A percentile compares a stretch with the other conserved stretches of the same genome.
Evolutionary conservation across 2,888 invertebrate species (phyloP).

Genomic region (Phymatocera aterrima): DNA sequence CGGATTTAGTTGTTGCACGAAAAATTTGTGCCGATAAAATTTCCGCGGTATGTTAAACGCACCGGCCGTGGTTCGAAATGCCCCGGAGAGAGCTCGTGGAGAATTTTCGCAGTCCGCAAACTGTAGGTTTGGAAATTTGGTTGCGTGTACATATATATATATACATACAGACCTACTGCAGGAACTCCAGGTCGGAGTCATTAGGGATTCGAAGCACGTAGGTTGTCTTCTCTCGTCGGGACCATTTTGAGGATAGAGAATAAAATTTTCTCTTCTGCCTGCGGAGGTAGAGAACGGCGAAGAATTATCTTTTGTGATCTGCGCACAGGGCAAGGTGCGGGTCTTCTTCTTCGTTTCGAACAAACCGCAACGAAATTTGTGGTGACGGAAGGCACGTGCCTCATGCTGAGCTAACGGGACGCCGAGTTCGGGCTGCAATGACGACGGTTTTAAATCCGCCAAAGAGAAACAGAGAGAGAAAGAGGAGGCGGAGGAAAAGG

Average conservation of each 20-base stretch:
- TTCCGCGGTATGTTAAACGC: no score
- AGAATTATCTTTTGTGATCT: slow-evolving; percentile 62
- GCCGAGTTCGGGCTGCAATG: background rate
- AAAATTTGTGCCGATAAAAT: no score
- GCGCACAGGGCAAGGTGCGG: slow-evolving; percentile 35
- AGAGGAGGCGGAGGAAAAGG: background rate
- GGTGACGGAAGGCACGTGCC: slow-evolving; percentile 66
- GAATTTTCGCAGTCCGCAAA: background rate
- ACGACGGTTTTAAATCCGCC: background rate
- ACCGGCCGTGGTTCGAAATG: background rate
- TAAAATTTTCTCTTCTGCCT: slow-evolving; percentile 26
- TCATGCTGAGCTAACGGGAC: slow-evolving; percentile 64
- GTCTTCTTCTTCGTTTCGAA: slow-evolving; percentile 51
- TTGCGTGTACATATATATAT: no score
- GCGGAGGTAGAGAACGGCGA: slow-evolving; percentile 49
- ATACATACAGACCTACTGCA: no score
- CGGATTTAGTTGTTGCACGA: no score
- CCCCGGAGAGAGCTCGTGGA: background rate
- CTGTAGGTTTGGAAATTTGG: background rate
- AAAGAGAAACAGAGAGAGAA: background rate
- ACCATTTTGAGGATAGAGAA: background rate
- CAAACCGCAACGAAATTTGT: slow-evolving; percentile 55
- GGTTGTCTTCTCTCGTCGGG: background rate
- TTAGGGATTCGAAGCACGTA: slow-evolving; percentile 22
- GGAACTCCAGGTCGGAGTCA: background rate